Evolutionary conservation across 2,888 invertebrate species (phyloP), one percentile per base, ranked within the genome.

Genomic region (Caenorhabditis japonica): DNA sequence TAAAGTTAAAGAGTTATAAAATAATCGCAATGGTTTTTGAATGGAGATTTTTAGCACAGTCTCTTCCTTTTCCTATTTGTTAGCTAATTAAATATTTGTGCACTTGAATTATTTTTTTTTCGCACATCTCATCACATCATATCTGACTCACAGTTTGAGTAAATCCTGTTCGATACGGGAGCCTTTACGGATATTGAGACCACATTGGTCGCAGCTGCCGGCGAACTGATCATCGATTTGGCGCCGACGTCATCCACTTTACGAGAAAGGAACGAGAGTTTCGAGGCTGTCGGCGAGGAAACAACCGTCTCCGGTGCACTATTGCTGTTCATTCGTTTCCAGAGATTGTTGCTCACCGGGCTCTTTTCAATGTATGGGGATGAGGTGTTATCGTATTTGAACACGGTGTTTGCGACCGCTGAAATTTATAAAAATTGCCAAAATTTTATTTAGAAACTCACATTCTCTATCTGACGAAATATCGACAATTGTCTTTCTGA

Each of bases 101-200:
- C 60, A 41, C 58, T 68, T 51, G 33, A 47, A 7, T 30, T 30
- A 7, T n/a, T 52, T 41, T 47, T 44, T 62, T 51, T 30, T 64
- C 12, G 4, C 38, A 25, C 23, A 19, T 41, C 27, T 21, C 10
- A 33, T 21, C 43, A 43, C 21, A 19, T 23, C 19, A 47, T n/a
- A 55, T 41, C 30, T 44, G 60, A 73, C 73, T 73, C 60, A 73
- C 73, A 72, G 30, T 55, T 72, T 55, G 72, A 60, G 47, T 69
- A 60, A 51, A 55, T 51, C 60, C 58, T 52, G 64, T 59, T 59
- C 19, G 56, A 60, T 27, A 52, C 34, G 0, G 71, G 71, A 52
- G 60, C 55, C 43, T 73, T 73, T 0, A 73, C 73, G 39, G 73
- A 60, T 59, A 73, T 73, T 15, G 73, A 73, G 25, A 73, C 73